Conservation (phyloP, 2,113 vertebrate genomes). For the Mesitornis unicolor region DNA sequence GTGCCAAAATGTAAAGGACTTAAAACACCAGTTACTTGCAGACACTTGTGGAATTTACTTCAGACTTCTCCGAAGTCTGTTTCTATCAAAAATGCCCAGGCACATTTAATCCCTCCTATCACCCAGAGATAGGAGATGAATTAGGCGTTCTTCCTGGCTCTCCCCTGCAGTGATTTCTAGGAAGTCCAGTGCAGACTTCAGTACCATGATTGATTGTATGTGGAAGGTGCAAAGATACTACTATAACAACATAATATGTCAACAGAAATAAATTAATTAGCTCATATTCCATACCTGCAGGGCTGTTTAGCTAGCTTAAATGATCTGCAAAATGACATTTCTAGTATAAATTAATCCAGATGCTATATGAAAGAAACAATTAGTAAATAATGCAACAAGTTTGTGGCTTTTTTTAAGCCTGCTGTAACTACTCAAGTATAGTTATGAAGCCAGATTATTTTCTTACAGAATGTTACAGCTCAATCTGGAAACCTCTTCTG, state of each 20-base stretch:
- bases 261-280: not conserved
- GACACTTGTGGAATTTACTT: not conserved
- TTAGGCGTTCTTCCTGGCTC: not conserved
- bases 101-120: not conserved
- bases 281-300: not conserved
- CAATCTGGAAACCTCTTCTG: not conserved
- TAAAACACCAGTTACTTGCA: not conserved
- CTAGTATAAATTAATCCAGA: not conserved
- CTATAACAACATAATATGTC: not conserved
- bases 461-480: not conserved
- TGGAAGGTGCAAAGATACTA: not conserved
- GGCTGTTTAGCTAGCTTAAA: not conserved
- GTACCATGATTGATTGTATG: rapidly evolving
- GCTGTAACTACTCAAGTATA: not conserved
- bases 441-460: not conserved
- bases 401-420: not conserved
- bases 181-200: not conserved
- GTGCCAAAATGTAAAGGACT: not conserved
- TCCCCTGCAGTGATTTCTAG: not conserved
- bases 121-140: rapidly evolving
- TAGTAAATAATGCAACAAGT: not conserved
- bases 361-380: not conserved
- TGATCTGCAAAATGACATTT: not conserved
- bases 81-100: not conserved
- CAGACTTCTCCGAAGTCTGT: not conserved